Conservation (phyloP, 2,888 invertebrate species). For the Sussaba pulchella region DNA sequence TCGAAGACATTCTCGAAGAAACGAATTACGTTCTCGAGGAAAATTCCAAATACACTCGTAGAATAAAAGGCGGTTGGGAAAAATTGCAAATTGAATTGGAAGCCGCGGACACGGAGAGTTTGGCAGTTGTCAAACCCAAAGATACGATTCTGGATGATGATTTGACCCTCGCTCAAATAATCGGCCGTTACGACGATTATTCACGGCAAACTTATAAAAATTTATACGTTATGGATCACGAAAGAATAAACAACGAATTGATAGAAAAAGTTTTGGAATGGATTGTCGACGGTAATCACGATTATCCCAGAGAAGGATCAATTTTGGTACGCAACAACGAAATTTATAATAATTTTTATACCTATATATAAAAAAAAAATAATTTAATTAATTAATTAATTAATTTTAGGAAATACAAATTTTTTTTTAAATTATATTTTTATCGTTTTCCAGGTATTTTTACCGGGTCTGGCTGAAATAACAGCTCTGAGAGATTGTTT, state of each 20-base stretch:
- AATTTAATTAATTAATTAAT: neutral
- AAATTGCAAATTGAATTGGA: conserved; percentile 88
- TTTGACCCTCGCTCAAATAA: conserved; percentile 88
- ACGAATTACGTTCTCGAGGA: conserved; percentile 87
- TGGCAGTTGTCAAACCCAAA: conserved; percentile 86
- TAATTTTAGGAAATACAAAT: conserved; percentile 32
- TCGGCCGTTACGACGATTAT: conserved; percentile 88
- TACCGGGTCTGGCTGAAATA: conserved; percentile 93
- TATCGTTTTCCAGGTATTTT: conserved; percentile 85
- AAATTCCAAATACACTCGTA: conserved; percentile 88
- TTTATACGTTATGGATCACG: conserved; percentile 91
- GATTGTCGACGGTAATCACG: conserved; percentile 89
- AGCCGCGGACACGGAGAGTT: conserved; percentile 87
- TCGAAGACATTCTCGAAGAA: conserved; percentile 92
- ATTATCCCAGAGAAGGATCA: conserved; percentile 90
- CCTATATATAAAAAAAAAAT: neutral
- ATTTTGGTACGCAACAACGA: conserved; percentile 86
- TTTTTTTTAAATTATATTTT: conserved; percentile 35
- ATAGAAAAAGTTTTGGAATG: conserved; percentile 90
- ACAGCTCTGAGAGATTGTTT: conserved; percentile 89
- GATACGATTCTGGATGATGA: conserved; percentile 89
- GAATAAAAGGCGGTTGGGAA: conserved; percentile 87
- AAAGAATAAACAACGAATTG: conserved; percentile 91
- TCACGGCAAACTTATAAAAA: conserved; percentile 89
- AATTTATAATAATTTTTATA: neutral